phyloP scores from a whole-genome alignment of 2,113 vertebrate species.

The Aphelocoma coerulescens region DNA sequence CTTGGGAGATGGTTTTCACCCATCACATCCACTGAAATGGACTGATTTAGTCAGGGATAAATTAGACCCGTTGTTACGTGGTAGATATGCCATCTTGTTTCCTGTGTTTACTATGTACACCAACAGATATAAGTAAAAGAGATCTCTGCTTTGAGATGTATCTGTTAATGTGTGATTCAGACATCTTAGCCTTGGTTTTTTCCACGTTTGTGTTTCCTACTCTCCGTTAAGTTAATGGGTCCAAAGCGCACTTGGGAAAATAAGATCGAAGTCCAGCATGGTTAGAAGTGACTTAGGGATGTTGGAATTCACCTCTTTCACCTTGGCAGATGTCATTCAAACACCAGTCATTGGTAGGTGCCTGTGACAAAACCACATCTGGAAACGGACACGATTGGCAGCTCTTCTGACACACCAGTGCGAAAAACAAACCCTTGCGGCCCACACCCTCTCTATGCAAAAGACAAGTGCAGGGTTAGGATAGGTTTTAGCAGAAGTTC shows the following conservation, averaged over 20 bases:
- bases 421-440: not conserved
- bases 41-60: not conserved
- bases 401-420: not conserved
- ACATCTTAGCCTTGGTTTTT: not conserved
- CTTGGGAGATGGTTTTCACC: not conserved
- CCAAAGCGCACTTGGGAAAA: not conserved
- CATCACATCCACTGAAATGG: not conserved
- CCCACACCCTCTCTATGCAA: not conserved
- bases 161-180: not conserved
- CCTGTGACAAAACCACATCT: not conserved
- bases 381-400: not conserved
- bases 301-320: not conserved
- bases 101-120: not conserved
- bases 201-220: not conserved
- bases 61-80: not conserved
- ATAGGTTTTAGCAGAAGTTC: not conserved
- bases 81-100: not conserved
- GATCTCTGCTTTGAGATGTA: not conserved
- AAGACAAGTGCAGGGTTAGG: not conserved
- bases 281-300: not conserved
- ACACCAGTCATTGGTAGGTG: not conserved
- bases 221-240: not conserved
- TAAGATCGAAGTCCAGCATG: not conserved
- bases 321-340: not conserved
- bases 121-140: not conserved